Evolutionary conservation across 2,888 invertebrate genomes (phyloP).

Genomic region (Lithophane ornitopus): DNA sequence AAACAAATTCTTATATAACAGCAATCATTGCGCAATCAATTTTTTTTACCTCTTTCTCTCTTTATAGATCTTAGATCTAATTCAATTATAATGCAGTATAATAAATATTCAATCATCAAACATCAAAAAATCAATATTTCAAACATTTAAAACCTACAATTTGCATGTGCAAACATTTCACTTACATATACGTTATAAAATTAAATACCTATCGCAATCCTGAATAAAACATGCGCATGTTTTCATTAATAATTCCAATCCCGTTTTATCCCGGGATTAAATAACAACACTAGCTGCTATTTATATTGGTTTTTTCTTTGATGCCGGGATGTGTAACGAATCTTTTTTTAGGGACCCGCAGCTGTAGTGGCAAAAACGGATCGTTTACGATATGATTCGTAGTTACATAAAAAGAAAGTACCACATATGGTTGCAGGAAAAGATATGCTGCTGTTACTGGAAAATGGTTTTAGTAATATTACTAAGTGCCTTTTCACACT

Average conservation of each 20-base stretch:
- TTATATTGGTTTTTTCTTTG: slow-evolving; percentile 32
- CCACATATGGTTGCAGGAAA: background rate
- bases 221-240: slow-evolving; percentile 10
- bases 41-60: no score
- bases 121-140: background rate
- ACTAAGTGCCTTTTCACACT: slow-evolving; percentile 1
- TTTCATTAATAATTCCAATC: slow-evolving; percentile 29
- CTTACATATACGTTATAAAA: background rate
- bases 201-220: slow-evolving; percentile 2
- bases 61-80: no score
- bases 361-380: slow-evolving; percentile 22
- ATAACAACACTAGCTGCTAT: slow-evolving; percentile 36
- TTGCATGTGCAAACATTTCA: slow-evolving; percentile 1
- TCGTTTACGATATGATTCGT: slow-evolving; percentile 30
- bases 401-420: slow-evolving; percentile 30
- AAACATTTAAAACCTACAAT: background rate
- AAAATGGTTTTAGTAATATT: slow-evolving; percentile 28
- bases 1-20: background rate
- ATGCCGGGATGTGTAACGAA: slow-evolving; percentile 2
- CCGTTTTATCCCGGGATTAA: slow-evolving; percentile 24
- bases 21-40: no score
- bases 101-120: background rate
- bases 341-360: slow-evolving; percentile 29
- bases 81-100: background rate
- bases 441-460: background rate